Conservation (phyloP, 1,140 invertebrate genomes). For the Eumeta japonica region DNA sequence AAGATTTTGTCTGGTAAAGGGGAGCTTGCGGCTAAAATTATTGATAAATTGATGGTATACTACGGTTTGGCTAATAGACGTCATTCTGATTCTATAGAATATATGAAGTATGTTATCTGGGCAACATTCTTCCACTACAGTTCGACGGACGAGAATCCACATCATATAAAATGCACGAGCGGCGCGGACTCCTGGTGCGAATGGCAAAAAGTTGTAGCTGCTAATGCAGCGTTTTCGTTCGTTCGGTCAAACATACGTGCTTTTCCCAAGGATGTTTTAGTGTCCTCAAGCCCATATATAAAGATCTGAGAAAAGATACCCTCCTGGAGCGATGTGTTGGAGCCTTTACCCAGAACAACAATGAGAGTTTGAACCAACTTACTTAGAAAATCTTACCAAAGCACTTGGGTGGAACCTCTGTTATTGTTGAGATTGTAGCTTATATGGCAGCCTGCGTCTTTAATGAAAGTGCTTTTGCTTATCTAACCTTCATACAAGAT, state of each 20-base stretch:
- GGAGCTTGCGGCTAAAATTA: slow-evolving; percentile 16
- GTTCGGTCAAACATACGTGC: slow-evolving; percentile 7
- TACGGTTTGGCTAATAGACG: slow-evolving; percentile 27
- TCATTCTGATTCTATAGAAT: slow-evolving; percentile 21
- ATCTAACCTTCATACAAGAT: slow-evolving; percentile 12
- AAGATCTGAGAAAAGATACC: background rate
- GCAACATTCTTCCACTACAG: slow-evolving; percentile 26
- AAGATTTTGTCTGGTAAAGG: slow-evolving; percentile 18
- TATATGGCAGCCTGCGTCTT: slow-evolving; percentile 7
- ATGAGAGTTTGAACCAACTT: slow-evolving; percentile 1
- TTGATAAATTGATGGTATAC: slow-evolving; percentile 22
- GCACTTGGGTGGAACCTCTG: background rate
- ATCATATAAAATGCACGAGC: slow-evolving; percentile 21
- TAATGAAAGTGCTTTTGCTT: slow-evolving; percentile 17
- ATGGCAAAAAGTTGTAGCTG: slow-evolving; percentile 19
- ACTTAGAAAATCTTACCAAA: background rate
- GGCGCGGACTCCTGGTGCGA: slow-evolving; percentile 24
- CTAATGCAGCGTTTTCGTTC: slow-evolving; percentile 11
- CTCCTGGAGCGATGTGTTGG: background rate
- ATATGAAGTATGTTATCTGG: slow-evolving; percentile 32
- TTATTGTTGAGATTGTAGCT: background rate
- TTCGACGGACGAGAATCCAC: slow-evolving; percentile 24
- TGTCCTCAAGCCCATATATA: background rate
- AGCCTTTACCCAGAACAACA: background rate
- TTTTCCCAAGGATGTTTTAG: slow-evolving; percentile 1